A percentile compares a stretch with the other conserved stretches of the same genome.
Evolutionary conservation across 2,888 invertebrate genomes (phyloP).

Genomic region (Ceratothoa steindachneri): DNA sequence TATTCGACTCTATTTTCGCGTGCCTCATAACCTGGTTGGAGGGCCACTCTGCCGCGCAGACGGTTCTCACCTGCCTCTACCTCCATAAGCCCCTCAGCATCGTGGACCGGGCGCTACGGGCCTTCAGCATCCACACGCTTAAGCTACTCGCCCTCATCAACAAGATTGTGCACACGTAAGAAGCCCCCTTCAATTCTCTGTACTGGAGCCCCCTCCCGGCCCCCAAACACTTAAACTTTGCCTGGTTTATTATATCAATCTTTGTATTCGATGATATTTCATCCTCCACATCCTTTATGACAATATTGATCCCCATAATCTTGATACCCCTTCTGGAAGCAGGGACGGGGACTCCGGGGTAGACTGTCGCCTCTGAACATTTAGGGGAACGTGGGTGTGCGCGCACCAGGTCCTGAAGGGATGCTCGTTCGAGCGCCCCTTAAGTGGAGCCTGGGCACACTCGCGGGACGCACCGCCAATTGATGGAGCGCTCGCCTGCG

Average conservation of each 20-base stretch:
- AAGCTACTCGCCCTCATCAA: conserved; percentile 84
- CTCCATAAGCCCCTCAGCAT: conserved; percentile 84
- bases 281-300: neutral
- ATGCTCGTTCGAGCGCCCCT: no score
- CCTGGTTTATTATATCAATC: neutral
- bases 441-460: no score
- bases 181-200: conserved; percentile 46
- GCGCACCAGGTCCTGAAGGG: no score
- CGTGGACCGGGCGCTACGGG: conserved; percentile 73
- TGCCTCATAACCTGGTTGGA: conserved; percentile 96
- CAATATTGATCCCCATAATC: no score
- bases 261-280: neutral
- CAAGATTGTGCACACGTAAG: conserved; percentile 79
- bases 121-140: conserved; percentile 80
- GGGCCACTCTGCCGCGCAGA: conserved; percentile 92
- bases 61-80: conserved; percentile 93
- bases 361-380: no score
- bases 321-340: no score
- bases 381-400: no score
- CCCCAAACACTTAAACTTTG: neutral
- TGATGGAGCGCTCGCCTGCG: no score
- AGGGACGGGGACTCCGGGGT: no score
- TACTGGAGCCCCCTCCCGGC: neutral
- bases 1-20: conserved; percentile 88
- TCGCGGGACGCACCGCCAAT: no score